Evolutionary conservation across 2,113 vertebrate genomes (phyloP).

Genomic region (Odobenus rosmarus): DNA sequence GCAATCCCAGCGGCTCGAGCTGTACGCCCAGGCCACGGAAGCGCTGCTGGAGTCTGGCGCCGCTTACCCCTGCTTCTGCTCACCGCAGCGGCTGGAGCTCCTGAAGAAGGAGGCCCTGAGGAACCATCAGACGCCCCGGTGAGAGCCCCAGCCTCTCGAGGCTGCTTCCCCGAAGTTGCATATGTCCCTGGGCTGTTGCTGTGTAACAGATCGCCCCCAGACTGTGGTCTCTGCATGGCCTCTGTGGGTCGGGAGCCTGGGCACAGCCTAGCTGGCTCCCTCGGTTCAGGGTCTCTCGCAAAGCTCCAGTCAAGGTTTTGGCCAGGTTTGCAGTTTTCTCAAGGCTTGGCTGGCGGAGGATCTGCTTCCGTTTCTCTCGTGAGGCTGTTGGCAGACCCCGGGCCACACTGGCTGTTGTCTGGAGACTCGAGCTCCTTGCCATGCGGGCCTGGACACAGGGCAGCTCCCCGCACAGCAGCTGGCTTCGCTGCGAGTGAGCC

Average conservation of each 20-base stretch:
- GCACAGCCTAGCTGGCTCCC: neutral
- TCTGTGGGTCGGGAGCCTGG: neutral
- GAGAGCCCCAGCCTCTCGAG: neutral
- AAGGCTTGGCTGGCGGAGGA: neutral
- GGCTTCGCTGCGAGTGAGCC: neutral
- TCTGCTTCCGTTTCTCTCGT: neutral
- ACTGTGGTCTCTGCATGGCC: accelerated
- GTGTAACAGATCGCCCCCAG: neutral
- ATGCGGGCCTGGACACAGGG: neutral
- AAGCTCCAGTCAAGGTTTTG: neutral
- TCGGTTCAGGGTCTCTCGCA: neutral
- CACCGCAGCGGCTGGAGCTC: slow-evolving; percentile 90
- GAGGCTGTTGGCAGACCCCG: neutral
- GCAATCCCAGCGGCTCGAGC: slow-evolving; percentile 91
- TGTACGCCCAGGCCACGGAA: slow-evolving; percentile 85
- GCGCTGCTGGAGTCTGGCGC: slow-evolving; percentile 86
- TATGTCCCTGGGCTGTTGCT: neutral
- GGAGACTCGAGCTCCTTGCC: neutral
- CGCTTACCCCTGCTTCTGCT: slow-evolving; percentile 96
- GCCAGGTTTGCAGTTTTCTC: neutral
- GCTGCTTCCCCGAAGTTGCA: neutral
- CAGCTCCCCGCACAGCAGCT: neutral
- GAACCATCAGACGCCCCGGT: slow-evolving; percentile 92
- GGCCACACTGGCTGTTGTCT: neutral
- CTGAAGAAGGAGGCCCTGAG: slow-evolving; percentile 93